Conservation (phyloP, 2,113 vertebrate genomes). For the Ramphastos sulfuratus region DNA sequence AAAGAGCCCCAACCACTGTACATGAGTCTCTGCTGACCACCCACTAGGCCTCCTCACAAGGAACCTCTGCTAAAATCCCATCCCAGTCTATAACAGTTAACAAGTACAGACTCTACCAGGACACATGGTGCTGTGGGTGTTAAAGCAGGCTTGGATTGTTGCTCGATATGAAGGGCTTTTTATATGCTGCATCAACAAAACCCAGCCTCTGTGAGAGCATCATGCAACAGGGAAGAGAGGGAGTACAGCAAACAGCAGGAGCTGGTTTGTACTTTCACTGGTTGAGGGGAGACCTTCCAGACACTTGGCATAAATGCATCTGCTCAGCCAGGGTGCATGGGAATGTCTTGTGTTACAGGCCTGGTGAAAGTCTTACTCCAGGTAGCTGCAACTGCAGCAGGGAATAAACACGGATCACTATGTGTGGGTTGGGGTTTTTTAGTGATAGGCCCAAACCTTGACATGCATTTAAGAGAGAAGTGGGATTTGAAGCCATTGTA, state of each 20-base stretch:
- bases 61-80: slow-evolving; percentile 23
- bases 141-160: slow-evolving; percentile 18
- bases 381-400: neutral
- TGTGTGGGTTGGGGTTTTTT: neutral
- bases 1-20: no score
- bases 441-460: neutral
- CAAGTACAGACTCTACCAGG: slow-evolving; percentile 48
- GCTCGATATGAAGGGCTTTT: neutral
- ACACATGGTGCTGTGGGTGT: slow-evolving; percentile 60
- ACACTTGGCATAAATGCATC: neutral
- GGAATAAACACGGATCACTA: neutral
- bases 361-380: neutral
- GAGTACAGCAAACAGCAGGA: neutral
- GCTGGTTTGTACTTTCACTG: neutral
- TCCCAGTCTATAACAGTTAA: neutral
- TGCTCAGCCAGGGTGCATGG: neutral
- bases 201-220: neutral
- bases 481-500: neutral
- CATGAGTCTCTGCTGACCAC: neutral
- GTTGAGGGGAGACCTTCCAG: neutral
- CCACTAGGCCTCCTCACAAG: slow-evolving; percentile 7
- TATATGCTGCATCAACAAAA: slow-evolving; percentile 28
- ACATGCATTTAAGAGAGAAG: neutral
- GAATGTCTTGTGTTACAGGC: neutral
- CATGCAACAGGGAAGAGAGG: neutral